Evolutionary conservation across 2,797 vertebrate species (phyloP), one percentile per base, ranked within the genome.

Genomic region (Cuniculus paca): DNA sequence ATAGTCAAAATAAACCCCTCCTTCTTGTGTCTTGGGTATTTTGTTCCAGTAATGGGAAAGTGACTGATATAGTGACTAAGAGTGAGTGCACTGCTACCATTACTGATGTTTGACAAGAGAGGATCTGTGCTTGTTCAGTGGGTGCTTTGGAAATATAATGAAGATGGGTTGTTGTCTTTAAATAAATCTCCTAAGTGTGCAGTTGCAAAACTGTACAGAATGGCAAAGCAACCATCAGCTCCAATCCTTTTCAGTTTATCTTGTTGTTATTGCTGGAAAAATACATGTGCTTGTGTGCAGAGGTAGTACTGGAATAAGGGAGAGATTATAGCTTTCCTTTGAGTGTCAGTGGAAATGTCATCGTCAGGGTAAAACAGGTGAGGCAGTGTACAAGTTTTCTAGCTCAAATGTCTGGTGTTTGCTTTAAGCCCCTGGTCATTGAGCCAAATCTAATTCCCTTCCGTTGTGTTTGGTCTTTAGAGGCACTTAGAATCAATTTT

Each of bases 371-470:
- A 61, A 77, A 81, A 89, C n/a, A 31, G 2, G 48, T 74, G 81
- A 65, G 60, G 48, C 10, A 3, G 6, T 26, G 45, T 61, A 88
- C 14, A 54, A 39, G 28, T 56, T 68, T 89, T 75, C 78, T 75
- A 87, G 48, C 39, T 84, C 65, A 80, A 39, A 45, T 0, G 20
- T 90, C 94, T 85, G 60, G 31, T 42, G 65, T 68, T 84, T 90
- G 50, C 77, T 90, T 77, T 45, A 75, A 82, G 83, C 56, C 68
- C 77, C 48, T 26, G 31, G 13, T 72, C 28, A 45, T 0, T 70
- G 91, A 92, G 72, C 20, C 87, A 93, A 85, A 95, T 96, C 85
- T 48, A 97, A 94, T 88, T 96, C 39, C 84, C 34, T 9, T 39
- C 54, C 70, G 34, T 58, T 16, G 6, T 52, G 63, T 70, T 87